Base-by-base conservation (phyloP, 2,797 vertebrate species). In the Sebastes elongatus region DNA sequence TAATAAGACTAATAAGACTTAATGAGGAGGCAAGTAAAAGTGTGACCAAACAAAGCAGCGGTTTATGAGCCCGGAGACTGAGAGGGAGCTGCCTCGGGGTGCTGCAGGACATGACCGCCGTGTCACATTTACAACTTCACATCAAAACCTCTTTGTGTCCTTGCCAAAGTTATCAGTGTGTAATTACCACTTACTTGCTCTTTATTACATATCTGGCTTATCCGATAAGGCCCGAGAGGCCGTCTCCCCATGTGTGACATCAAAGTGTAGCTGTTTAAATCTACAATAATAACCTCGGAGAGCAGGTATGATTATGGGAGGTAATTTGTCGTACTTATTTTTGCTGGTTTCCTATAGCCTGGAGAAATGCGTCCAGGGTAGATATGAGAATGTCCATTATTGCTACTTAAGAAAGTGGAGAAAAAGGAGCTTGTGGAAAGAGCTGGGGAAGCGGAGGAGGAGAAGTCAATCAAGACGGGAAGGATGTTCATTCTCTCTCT, bases 401-500 rank as follows among this genome's bases (percentile, higher is more conserved):
- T 76, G 88, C 88, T 86, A 78, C 85, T 88, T 86, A 89, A 85
- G 84, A 92, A 84, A 88, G 83, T 75, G 61, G 61, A 83, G 78
- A 80, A 76, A 82, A 82, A 81, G 86, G 87, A 88, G 87, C 78
- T 82, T 61, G 83, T 77, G 80, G 81, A 84, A 49, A 66, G 86
- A 83, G 79, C 76, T 18, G 14, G 60, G 70, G 61, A 81, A 88
- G 89, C n/a, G 20, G 73, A 84, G 83, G 78, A 85, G 76, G 85
- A 86, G 90, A 90, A 93, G 91, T 93, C 90, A 92, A 91, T 91
- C 87, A 91, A 86, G 84, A 71, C 81, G 81, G 85, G 78, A 92
- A 90, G 89, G 87, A 91, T 93, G 93, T 94, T 94, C 87, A 93
- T 93, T 92, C 91, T 80, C 77, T 80, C 74, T 85, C 85, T 90